Percentiles rank a stretch among this genome's conserved stretches.
Evolutionary conservation across 2,113 vertebrate genomes (phyloP).

Genomic region (Chroicocephalus ridibundus): DNA sequence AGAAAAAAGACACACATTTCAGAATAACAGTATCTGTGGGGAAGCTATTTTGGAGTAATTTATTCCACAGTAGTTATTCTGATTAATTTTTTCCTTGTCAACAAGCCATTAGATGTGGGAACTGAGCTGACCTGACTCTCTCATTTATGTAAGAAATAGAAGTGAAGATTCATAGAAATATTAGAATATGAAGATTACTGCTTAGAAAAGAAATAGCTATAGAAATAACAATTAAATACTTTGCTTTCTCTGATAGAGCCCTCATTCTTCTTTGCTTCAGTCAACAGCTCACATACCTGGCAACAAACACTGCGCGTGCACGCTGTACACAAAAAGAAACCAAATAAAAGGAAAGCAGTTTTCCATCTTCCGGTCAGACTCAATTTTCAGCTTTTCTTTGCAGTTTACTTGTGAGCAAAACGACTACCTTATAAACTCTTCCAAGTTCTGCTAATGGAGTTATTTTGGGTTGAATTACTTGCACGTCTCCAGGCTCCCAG

Average conservation of each 20-base stretch:
- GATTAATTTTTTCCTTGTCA: conserved; percentile 24
- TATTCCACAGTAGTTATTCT: conserved; percentile 11
- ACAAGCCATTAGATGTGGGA: neutral
- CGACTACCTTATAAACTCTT: neutral
- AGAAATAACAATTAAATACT: neutral
- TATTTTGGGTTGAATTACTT: neutral
- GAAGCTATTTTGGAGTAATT: conserved; percentile 18
- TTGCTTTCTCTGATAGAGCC: neutral
- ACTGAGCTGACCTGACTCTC: conserved; percentile 3
- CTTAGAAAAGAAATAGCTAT: neutral
- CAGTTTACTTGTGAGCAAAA: neutral
- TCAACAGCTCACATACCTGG: neutral
- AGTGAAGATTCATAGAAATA: neutral
- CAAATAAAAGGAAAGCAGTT: neutral
- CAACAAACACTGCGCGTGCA: neutral
- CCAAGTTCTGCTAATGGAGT: neutral
- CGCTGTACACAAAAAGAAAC: neutral
- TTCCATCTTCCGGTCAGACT: neutral
- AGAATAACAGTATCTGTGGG: neutral
- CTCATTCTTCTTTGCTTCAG: neutral
- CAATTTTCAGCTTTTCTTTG: neutral
- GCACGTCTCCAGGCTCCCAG: neutral
- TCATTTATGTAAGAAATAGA: conserved; percentile 3
- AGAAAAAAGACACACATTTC: neutral
- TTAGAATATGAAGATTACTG: neutral